phyloP scores from a whole-genome alignment of 2,797 vertebrate genomes.

The Cynodonichthys magdalenae region DNA sequence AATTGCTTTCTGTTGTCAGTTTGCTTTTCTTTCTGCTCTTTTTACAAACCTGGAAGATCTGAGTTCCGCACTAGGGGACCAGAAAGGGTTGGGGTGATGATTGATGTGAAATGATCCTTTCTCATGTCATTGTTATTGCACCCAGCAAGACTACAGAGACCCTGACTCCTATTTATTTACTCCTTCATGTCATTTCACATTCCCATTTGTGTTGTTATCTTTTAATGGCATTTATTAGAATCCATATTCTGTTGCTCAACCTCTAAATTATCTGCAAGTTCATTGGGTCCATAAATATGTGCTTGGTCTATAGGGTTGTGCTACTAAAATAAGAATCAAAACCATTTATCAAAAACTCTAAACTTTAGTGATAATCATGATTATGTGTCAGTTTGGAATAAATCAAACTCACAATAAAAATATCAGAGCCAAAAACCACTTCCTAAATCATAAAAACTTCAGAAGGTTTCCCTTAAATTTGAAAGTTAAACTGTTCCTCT shows the following conservation, averaged over 20 bases:
- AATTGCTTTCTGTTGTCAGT: conserved; percentile 51
- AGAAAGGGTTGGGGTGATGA: conserved; percentile 34
- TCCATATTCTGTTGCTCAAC: conserved; percentile 31
- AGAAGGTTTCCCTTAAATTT: conserved; percentile 26
- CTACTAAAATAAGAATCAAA: conserved; percentile 31
- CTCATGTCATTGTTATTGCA: conserved; percentile 22
- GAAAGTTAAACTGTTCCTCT: conserved; percentile 33
- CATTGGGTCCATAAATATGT: conserved; percentile 26
- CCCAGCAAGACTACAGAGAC: conserved; percentile 14
- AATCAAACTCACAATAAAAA: not conserved
- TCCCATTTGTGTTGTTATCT: conserved; percentile 37
- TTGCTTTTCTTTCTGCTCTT: conserved; percentile 26
- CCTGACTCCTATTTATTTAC: conserved; percentile 27
- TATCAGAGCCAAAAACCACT: not conserved
- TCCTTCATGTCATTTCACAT: conserved; percentile 31
- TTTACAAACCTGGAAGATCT: conserved; percentile 25
- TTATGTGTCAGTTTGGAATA: not conserved
- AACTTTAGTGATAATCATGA: conserved; percentile 1
- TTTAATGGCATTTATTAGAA: conserved; percentile 47
- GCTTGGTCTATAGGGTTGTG: conserved; percentile 23
- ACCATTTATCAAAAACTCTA: conserved; percentile 5
- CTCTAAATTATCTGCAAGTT: conserved; percentile 28
- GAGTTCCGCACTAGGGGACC: conserved; percentile 37
- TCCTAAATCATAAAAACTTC: not conserved
- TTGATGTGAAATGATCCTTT: conserved; percentile 60